Percentiles rank a stretch among this genome's conserved stretches.
These are phyloP conservation scores for Choreutis nemorana DNA, from an alignment of 2,888 invertebrate genomes.

Conservation along the genomic window DNA sequence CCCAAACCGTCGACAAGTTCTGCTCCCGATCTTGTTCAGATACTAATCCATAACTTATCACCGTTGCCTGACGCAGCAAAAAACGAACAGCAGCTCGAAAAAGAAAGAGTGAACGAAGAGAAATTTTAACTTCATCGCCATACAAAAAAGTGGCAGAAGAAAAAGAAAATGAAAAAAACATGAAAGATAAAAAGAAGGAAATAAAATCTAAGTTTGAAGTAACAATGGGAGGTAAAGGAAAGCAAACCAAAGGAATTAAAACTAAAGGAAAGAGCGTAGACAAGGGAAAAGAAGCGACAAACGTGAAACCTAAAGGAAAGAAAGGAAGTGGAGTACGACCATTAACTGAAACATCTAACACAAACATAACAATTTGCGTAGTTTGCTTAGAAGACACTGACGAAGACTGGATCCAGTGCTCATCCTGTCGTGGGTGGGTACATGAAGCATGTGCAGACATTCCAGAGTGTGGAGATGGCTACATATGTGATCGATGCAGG, in stretches of 20 bases:
- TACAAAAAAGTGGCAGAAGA: constrained; percentile 6
- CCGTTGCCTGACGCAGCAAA: no score
- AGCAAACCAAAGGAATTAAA: constrained; percentile 4
- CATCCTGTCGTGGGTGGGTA: no score
- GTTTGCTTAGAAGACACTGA: constrained; percentile 5
- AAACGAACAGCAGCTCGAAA: no score
- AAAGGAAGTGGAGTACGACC: constrained; percentile 2
- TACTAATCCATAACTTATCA: no score
- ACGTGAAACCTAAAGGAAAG: constrained; percentile 4
- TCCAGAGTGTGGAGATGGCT: no score
- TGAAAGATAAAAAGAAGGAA: constrained; percentile 5
- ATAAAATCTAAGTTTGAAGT: constrained; percentile 5
- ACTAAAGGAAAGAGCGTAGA: constrained; percentile 2
- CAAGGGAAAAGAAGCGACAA: constrained; percentile 4
- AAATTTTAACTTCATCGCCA: constrained; percentile 7
- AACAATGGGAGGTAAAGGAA: constrained; percentile 4
- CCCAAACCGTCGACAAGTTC: no score
- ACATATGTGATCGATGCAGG: no score
- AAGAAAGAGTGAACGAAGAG: constrained; percentile 2
- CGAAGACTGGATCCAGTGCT: no score
- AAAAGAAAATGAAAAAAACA: no score
- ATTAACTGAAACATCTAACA: constrained; percentile 2
- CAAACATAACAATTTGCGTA: constrained; percentile 5
- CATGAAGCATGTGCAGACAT: no score
- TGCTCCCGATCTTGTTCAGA: no score